These are phyloP conservation scores for Batillaria attramentaria DNA, from an alignment of 1,140 invertebrate genomes.

Conservation along the genomic window DNA sequence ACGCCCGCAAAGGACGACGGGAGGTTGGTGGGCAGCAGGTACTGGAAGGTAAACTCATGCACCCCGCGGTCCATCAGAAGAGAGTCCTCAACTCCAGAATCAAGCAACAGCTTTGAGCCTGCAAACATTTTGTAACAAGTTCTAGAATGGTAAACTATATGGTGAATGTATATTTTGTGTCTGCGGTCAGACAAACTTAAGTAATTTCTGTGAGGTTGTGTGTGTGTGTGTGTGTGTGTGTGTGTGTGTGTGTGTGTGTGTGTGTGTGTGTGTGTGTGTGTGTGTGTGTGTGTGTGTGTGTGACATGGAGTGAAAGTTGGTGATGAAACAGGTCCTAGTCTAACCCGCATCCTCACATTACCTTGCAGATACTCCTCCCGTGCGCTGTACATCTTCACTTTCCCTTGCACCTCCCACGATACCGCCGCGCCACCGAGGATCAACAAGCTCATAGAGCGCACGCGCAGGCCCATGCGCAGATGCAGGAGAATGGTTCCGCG, in stretches of 20 bases:
- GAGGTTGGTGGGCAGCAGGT: conserved; percentile 61
- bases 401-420: conserved; percentile 42
- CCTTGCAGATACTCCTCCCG: conserved; percentile 52
- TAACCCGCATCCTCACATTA: too few relatives aligned
- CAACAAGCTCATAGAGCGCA: conserved; percentile 29
- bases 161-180: too few relatives aligned
- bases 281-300: conserved; percentile 2
- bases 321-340: too few relatives aligned
- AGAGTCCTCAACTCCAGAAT: conserved; percentile 24
- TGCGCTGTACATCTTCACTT: conserved; percentile 33
- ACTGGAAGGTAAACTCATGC: conserved; percentile 65
- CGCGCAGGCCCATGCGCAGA: conserved; percentile 21
- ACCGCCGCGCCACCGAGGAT: conserved; percentile 48
- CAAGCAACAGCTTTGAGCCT: conserved; percentile 34
- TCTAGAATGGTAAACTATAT: too few relatives aligned
- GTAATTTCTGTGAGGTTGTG: neutral
- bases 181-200: too few relatives aligned
- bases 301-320: too few relatives aligned
- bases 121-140: too few relatives aligned
- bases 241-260: neutral
- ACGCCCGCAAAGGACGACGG: conserved; percentile 70
- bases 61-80: conserved; percentile 50
- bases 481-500: conserved; percentile 45
- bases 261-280: neutral
- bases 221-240: neutral